Evolutionary conservation across 2,888 invertebrate genomes (phyloP).

Genomic region (Dryococelus australis): DNA sequence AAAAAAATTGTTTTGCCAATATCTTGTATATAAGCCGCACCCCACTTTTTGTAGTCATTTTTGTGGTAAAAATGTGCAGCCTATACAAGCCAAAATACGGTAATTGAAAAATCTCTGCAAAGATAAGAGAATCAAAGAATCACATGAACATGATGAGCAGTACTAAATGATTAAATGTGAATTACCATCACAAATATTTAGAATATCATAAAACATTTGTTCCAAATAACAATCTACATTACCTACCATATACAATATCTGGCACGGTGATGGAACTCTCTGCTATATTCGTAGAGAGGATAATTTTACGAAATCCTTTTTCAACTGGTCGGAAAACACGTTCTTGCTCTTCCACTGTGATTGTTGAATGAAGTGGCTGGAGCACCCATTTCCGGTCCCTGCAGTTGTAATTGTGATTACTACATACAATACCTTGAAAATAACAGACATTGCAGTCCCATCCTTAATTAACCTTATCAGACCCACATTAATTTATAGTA

Average conservation of each 20-base stretch:
- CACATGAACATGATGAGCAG: no score
- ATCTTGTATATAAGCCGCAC: no score
- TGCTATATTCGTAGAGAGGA: slow-evolving; percentile 89
- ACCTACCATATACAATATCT: slow-evolving; percentile 79
- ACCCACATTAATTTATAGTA: not conserved
- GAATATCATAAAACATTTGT: no score
- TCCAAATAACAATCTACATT: slow-evolving; percentile 47
- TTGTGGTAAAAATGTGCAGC: no score
- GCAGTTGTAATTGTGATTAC: not conserved
- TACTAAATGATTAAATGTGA: no score
- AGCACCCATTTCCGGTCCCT: slow-evolving; percentile 49
- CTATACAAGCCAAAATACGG: no score
- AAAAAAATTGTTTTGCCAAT: no score
- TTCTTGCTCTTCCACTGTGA: slow-evolving; percentile 78
- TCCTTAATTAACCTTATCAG: not conserved
- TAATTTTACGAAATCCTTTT: slow-evolving; percentile 78
- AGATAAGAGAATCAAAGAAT: no score
- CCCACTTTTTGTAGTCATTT: no score
- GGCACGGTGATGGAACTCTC: slow-evolving; percentile 93
- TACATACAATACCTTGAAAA: not conserved
- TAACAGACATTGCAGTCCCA: not conserved
- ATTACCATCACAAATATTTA: no score
- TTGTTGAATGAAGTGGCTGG: slow-evolving; percentile 73
- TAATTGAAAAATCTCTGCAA: no score
- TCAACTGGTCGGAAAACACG: slow-evolving; percentile 68